Base-by-base conservation (phyloP, 2,888 invertebrate species). In the Hermaeophaga mercurialis region DNA sequence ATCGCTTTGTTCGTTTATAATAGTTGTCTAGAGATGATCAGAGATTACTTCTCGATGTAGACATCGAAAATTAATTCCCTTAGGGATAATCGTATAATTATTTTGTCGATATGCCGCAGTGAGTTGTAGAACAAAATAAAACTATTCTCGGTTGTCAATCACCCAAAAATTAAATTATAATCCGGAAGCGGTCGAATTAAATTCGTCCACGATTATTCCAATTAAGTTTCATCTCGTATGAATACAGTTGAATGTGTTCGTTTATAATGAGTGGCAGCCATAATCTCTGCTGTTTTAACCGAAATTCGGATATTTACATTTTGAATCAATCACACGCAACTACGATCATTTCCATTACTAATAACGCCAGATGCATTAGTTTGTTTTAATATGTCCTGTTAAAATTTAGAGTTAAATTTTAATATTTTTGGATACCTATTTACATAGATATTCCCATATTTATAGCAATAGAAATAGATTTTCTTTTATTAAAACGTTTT, bases 111-210 rank as follows among this genome's bases (percentile, higher is more conserved):
- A 39, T 49, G 14, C n/a, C n/a, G 39, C 19, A 18, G 14, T 14
- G 48, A 41, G 11, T 22, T 43, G 43, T 24, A 43, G 14, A 43
- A 43, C 43, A 33, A 55, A 55, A 55, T 49, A 36, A 49, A 48
- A 55, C 55, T 53, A 57, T 56, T 52, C 46, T 28, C 53, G 53
- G 43, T 53, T 53, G 53, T 48, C 57, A 57, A 48, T 57, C 53
- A 57, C 34, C 8, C 17, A 9, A 19, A 44, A 53, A 57, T 57
- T 50, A 24, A 57, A 57, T 57, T 48, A 57, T 53, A 53, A 57
- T 57, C 49, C 49, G 38, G 34, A 49, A 34, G 44, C 55, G 43
- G 44, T 44, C 26, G 55, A 49, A 55, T 55, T 55, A 49, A 55
- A 55, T 44, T 44, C 49, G 22, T 22, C 38, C 38, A 15, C 44